Percentiles rank a stretch among this genome's conserved stretches.
Evolutionary conservation across 1,140 invertebrate species (phyloP).

Genomic region (Bombyx mandarina): DNA sequence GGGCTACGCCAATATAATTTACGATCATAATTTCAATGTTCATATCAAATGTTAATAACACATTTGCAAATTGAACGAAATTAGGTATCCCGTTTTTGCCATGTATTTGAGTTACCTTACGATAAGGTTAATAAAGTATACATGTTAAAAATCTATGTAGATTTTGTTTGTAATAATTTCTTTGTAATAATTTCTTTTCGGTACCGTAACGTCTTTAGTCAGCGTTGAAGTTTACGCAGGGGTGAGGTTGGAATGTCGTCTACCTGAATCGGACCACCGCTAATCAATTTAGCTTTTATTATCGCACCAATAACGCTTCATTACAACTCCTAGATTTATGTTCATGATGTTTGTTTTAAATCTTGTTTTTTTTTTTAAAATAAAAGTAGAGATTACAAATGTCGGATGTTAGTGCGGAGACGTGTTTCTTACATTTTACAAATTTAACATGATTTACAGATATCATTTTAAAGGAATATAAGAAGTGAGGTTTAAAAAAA

Average conservation of each 20-base stretch:
- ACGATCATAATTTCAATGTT: no score
- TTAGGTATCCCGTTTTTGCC: no score
- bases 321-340: conserved; percentile 51
- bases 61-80: no score
- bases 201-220: not conserved
- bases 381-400: no score
- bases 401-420: conserved; percentile 21
- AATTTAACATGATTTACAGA: no score
- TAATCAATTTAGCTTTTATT: conserved; percentile 70
- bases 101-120: no score
- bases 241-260: conserved; percentile 51
- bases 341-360: conserved; percentile 30
- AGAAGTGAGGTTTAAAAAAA: no score
- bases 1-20: no score
- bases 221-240: conserved; percentile 7
- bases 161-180: not conserved
- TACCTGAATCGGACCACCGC: conserved; percentile 62
- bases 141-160: no score
- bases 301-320: conserved; percentile 63
- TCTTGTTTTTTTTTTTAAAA: conserved; percentile 9
- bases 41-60: no score
- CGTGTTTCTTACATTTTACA: conserved; percentile 8
- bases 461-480: no score
- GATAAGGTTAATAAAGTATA: no score
- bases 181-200: not conserved